A percentile compares a stretch with the other conserved stretches of the same genome.
phyloP scores from a whole-genome alignment of 2,797 vertebrate genomes.

The Tauraco hartlaubi region DNA sequence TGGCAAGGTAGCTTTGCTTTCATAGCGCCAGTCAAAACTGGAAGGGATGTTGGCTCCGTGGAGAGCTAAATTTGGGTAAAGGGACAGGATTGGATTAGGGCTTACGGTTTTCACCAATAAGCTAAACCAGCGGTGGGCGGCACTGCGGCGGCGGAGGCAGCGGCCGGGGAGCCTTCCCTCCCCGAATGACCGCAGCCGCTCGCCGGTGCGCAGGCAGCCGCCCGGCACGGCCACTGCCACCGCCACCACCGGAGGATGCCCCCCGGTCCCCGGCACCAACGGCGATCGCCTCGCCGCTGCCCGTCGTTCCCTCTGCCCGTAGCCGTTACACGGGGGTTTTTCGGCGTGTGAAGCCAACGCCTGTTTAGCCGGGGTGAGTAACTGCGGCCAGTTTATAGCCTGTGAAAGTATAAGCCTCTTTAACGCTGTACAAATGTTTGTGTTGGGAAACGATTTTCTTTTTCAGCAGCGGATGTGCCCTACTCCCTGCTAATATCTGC shows the following conservation, averaged over 20 bases:
- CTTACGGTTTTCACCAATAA: slow-evolving; percentile 82
- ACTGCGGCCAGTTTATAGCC: neutral
- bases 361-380: slow-evolving; percentile 52
- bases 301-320: neutral
- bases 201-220: slow-evolving; percentile 8
- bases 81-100: slow-evolving; percentile 74
- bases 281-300: neutral
- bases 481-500: neutral
- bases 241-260: slow-evolving; percentile 37
- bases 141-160: slow-evolving; percentile 66
- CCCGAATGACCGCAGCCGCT: slow-evolving; percentile 69
- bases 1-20: slow-evolving; percentile 29
- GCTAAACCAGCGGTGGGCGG: slow-evolving; percentile 77
- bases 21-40: slow-evolving; percentile 51
- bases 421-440: slow-evolving; percentile 3
- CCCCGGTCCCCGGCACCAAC: neutral
- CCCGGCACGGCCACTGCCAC: neutral
- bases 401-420: neutral
- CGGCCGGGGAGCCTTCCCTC: slow-evolving; percentile 61
- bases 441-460: neutral
- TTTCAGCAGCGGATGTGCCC: neutral
- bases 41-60: slow-evolving; percentile 60
- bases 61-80: slow-evolving; percentile 74
- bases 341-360: neutral
- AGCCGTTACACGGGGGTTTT: fast-evolving